phyloP scores from a whole-genome alignment of 2,113 vertebrate species.

The Genyomyrus donnyi region DNA sequence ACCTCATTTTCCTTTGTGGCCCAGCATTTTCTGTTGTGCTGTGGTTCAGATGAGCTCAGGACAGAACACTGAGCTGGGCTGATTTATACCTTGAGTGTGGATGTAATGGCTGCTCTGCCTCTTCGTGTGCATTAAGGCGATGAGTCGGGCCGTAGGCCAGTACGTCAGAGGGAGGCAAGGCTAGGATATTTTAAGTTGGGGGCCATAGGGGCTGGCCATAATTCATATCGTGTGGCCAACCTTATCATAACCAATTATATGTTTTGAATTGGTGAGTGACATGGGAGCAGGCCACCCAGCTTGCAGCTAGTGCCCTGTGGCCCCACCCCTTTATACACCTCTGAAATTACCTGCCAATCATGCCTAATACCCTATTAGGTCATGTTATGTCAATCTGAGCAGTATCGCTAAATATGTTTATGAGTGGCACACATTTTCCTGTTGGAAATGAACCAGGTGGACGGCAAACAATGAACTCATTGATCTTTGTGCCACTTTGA shows the following conservation, averaged over 20 bases:
- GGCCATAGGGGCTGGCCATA: not conserved
- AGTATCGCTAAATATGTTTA: not conserved
- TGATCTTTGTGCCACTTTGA: not conserved
- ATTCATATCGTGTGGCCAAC: not conserved
- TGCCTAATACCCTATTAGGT: not conserved
- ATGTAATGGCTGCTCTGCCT: not conserved
- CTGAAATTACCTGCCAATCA: not conserved
- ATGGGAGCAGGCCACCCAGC: not conserved
- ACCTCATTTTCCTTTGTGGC: not conserved
- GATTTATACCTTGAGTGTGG: not conserved
- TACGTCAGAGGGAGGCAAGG: not conserved
- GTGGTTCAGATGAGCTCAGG: not conserved
- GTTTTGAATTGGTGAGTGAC: not conserved
- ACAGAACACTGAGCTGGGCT: not conserved
- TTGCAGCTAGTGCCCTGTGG: not conserved
- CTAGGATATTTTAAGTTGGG: not conserved
- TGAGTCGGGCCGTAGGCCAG: not conserved
- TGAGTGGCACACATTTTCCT: not conserved
- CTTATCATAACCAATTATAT: not conserved
- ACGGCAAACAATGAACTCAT: not conserved
- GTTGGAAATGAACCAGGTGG: not conserved
- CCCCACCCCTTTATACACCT: not conserved
- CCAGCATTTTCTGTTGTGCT: not conserved
- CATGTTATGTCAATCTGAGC: not conserved
- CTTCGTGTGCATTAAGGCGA: not conserved